Evolutionary conservation across 2,797 vertebrate species (phyloP).

Genomic region (Catharus ustulatus): DNA sequence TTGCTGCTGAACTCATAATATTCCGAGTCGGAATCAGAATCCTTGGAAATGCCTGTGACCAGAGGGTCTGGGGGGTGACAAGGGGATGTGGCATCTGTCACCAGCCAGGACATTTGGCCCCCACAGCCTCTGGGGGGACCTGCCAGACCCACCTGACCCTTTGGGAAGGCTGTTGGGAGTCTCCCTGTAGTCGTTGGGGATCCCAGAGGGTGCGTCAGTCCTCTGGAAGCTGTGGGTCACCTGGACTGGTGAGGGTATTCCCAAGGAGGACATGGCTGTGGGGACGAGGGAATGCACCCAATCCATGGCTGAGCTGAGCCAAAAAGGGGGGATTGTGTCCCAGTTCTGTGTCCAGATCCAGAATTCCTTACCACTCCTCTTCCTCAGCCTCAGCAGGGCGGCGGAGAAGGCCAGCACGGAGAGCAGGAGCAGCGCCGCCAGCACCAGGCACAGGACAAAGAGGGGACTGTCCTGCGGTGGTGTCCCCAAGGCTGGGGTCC

Average conservation of each 20-base stretch:
- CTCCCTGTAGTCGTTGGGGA: slow-evolving; percentile 58
- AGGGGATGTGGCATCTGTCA: neutral
- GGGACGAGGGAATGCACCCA: neutral
- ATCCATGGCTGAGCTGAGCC: neutral
- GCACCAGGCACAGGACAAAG: slow-evolving; percentile 39
- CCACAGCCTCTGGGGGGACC: rapidly evolving
- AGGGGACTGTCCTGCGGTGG: neutral
- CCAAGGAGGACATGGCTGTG: neutral
- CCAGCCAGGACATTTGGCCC: neutral
- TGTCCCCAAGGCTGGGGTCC: rapidly evolving
- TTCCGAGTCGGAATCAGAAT: slow-evolving; percentile 73
- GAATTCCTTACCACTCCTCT: slow-evolving; percentile 49
- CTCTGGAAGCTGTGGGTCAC: slow-evolving; percentile 12
- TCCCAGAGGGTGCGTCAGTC: rapidly evolving
- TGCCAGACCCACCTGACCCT: slow-evolving; percentile 57
- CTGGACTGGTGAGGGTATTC: neutral
- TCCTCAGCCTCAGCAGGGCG: slow-evolving; percentile 54
- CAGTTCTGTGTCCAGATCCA: rapidly evolving
- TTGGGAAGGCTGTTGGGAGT: slow-evolving; percentile 36
- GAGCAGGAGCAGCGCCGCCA: slow-evolving; percentile 66
- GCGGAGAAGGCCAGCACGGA: neutral
- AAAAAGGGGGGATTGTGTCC: neutral
- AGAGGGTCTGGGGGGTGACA: neutral
- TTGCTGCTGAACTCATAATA: slow-evolving; percentile 75
- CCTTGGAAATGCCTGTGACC: neutral